phyloP scores from a whole-genome alignment of 1,140 invertebrate genomes.

The Solenopsis fugax region DNA sequence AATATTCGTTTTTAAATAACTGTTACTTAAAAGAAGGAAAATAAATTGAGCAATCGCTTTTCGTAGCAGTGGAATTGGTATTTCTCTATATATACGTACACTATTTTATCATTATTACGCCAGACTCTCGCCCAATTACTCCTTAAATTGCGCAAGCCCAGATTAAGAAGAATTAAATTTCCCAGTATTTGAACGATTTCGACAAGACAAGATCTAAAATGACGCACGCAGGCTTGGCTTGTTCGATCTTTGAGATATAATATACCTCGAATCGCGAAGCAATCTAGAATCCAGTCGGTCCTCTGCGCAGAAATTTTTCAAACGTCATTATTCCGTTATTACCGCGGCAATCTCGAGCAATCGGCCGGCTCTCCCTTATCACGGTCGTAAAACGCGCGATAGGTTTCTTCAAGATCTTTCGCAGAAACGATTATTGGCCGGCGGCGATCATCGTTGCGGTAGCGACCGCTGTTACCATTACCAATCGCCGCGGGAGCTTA shows the following conservation, averaged over 20 bases:
- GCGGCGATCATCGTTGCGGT: constrained; percentile 22
- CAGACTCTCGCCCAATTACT: no score
- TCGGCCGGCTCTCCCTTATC: background rate
- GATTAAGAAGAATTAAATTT: background rate
- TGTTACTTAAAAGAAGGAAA: no score
- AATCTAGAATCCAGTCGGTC: background rate
- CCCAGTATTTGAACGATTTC: background rate
- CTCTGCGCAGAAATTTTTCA: constrained; percentile 27
- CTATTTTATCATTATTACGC: no score
- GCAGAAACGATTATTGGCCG: constrained; percentile 36
- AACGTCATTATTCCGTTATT: background rate
- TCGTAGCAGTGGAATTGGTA: no score
- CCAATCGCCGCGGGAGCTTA: constrained; percentile 33
- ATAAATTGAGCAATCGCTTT: no score
- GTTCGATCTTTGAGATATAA: background rate
- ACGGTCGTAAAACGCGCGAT: background rate
- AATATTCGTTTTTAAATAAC: no score
- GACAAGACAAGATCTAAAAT: background rate
- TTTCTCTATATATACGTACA: no score
- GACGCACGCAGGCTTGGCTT: background rate
- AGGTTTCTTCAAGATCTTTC: constrained; percentile 43
- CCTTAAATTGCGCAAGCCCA: background rate
- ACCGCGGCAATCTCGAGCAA: constrained; percentile 2
- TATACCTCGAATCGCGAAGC: background rate
- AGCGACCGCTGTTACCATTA: background rate